phyloP scores from a whole-genome alignment of 1,140 invertebrate genomes.

The Probaryconus sp. region DNA sequence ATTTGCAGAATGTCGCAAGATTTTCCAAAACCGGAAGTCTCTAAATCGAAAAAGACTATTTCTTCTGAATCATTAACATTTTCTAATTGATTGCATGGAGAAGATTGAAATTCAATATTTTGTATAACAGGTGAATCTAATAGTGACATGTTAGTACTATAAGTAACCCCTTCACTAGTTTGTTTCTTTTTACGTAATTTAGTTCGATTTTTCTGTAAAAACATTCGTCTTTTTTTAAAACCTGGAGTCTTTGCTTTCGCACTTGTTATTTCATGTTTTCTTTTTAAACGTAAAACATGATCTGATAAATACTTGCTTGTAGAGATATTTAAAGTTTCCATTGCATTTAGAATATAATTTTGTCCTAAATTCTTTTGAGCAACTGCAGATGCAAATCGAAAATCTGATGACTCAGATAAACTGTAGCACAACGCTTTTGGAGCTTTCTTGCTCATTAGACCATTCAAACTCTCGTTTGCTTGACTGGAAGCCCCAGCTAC shows the following conservation, averaged over 20 bases:
- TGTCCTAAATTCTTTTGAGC: conserved; percentile 32
- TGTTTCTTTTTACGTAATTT: too few species aligned
- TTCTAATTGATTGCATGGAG: too few species aligned
- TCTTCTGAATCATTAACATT: too few species aligned
- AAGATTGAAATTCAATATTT: too few species aligned
- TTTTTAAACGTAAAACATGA: conserved; percentile 7
- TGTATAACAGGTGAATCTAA: too few species aligned
- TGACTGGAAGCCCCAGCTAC: conserved; percentile 24
- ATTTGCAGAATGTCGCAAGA: conserved; percentile 45
- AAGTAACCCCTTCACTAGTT: too few species aligned
- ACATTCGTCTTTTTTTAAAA: too few species aligned
- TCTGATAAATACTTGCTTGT: background rate
- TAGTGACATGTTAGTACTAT: too few species aligned
- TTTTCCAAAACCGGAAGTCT: conserved; percentile 43
- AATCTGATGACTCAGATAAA: conserved; percentile 34
- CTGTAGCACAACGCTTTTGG: conserved; percentile 32
- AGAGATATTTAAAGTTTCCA: conserved; percentile 13
- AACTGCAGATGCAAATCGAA: conserved; percentile 41
- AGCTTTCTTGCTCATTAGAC: too few species aligned
- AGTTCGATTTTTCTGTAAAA: too few species aligned
- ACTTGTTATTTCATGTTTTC: conserved; percentile 23
- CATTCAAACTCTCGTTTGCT: conserved; percentile 27
- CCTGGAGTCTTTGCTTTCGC: too few species aligned
- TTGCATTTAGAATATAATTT: conserved; percentile 5
- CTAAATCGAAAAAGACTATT: conserved; percentile 42